Percentiles rank a stretch among this genome's conserved stretches.
These are phyloP conservation scores for Cephalopterus ornatus DNA, from an alignment of 2,113 vertebrate species.

Conservation along the genomic window DNA sequence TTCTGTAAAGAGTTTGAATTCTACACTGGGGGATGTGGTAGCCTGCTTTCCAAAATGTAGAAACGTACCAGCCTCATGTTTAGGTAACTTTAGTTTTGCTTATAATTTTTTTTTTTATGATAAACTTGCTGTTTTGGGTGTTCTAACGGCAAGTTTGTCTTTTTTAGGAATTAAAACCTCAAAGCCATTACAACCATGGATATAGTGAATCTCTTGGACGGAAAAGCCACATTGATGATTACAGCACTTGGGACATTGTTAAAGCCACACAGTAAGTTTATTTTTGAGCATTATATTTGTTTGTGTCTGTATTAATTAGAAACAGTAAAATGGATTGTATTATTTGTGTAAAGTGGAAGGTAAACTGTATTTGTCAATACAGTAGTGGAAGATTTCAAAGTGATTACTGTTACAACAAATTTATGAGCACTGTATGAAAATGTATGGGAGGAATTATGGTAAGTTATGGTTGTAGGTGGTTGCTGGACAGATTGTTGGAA, in stretches of 20 bases:
- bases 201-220: slow-evolving; percentile 90
- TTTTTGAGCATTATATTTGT: background rate
- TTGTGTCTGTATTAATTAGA: background rate
- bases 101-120: background rate
- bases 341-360: background rate
- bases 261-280: slow-evolving; percentile 97
- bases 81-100: background rate
- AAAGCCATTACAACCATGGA: slow-evolving; percentile 94
- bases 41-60: background rate
- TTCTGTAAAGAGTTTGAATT: background rate
- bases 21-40: background rate
- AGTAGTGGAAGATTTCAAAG: background rate
- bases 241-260: slow-evolving; percentile 98
- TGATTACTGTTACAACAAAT: background rate
- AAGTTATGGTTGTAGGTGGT: background rate
- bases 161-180: slow-evolving; percentile 92
- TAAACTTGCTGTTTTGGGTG: background rate
- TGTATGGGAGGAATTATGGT: rapidly evolving
- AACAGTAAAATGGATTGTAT: background rate
- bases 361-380: background rate
- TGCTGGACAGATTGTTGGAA: background rate
- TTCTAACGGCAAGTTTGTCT: slow-evolving; percentile 32
- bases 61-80: background rate
- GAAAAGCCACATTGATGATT: slow-evolving; percentile 96
- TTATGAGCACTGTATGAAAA: background rate